These are phyloP conservation scores for Pristionchus fissidentatus DNA, from an alignment of 2,888 invertebrate species.

Conservation along the genomic window DNA sequence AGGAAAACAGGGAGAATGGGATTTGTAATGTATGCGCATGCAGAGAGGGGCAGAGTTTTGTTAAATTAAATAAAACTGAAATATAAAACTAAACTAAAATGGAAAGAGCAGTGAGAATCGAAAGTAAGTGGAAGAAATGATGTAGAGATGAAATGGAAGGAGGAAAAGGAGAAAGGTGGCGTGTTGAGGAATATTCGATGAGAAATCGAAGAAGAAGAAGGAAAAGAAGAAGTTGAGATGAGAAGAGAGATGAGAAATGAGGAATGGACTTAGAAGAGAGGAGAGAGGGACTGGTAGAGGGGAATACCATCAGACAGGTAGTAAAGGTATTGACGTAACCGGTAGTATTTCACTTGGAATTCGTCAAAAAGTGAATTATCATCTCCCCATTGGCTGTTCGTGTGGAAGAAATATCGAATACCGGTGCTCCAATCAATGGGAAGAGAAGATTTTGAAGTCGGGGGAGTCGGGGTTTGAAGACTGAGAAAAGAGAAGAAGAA, in stretches of 20 bases:
- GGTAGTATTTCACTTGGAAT: too few species aligned
- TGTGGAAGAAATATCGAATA: neutral
- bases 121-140: conserved; percentile 1
- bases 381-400: too few species aligned
- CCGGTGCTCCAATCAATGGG: neutral
- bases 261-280: neutral
- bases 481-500: conserved; percentile 15
- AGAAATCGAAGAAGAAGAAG: conserved; percentile 38
- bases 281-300: neutral
- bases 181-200: conserved; percentile 30
- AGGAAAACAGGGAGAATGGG: too few species aligned
- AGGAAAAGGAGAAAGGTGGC: conserved; percentile 29
- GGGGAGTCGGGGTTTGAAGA: neutral
- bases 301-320: too few species aligned
- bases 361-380: too few species aligned
- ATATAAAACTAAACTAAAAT: neutral
- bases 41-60: too few species aligned
- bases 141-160: conserved; percentile 2
- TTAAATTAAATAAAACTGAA: too few species aligned
- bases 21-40: too few species aligned
- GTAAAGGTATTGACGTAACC: too few species aligned
- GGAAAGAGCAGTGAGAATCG: neutral
- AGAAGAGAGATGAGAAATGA: neutral
- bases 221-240: conserved; percentile 23
- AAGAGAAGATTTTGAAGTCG: neutral